A percentile compares a stretch with the other conserved stretches of the same genome.
phyloP scores from a whole-genome alignment of 2,113 vertebrate species.

The Menura novaehollandiae region DNA sequence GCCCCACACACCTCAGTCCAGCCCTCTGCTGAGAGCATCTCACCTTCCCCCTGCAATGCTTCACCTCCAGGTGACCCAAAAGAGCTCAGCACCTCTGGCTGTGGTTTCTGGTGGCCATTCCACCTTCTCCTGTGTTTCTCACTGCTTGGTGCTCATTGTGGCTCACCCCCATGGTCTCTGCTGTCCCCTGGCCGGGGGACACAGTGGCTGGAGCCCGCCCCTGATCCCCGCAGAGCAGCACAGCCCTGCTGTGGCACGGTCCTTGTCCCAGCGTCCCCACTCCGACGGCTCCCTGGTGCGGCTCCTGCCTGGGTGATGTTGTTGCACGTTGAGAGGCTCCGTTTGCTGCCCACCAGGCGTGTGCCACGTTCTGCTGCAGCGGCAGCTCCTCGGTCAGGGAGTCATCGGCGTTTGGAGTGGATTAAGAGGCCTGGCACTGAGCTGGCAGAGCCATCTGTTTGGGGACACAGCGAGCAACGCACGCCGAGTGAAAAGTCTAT shows the following conservation, averaged over 20 bases:
- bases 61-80: neutral
- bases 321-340: neutral
- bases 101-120: neutral
- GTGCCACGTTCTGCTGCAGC: neutral
- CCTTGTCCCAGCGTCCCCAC: neutral
- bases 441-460: slow-evolving; percentile 11
- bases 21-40: neutral
- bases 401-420: neutral
- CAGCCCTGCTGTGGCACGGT: neutral
- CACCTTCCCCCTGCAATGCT: rapidly evolving
- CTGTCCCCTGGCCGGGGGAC: rapidly evolving
- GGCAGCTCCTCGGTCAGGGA: neutral
- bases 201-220: neutral
- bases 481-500: neutral
- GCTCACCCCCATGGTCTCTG: neutral
- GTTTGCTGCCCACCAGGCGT: rapidly evolving
- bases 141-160: rapidly evolving
- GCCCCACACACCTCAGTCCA: rapidly evolving
- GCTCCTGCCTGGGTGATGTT: neutral
- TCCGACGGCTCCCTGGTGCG: neutral
- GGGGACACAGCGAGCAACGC: neutral
- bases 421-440: neutral
- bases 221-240: neutral
- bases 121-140: rapidly evolving
- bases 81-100: neutral